Evolutionary conservation across 2,888 invertebrate genomes (phyloP).

Genomic region (Pristionchus fissidentatus): DNA sequence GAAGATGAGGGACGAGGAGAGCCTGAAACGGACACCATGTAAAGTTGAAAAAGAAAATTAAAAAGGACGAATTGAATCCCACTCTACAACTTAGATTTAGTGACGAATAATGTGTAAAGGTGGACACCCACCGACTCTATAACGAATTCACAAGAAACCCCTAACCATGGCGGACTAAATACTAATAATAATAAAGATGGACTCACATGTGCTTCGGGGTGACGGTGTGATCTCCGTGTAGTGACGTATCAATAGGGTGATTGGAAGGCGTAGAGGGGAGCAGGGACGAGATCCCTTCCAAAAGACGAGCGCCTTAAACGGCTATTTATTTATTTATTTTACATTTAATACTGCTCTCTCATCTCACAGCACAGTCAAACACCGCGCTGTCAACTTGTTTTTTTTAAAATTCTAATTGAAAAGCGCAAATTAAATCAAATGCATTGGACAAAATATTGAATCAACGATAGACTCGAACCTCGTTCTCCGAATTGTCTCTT

Average conservation of each 20-base stretch:
- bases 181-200: no score
- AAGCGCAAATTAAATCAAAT: no score
- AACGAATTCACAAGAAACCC: no score
- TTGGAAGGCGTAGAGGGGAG: background rate
- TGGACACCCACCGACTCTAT: no score
- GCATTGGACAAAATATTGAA: no score
- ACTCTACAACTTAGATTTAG: no score
- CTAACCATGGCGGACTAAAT: no score
- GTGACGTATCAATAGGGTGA: constrained; percentile 37
- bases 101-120: no score
- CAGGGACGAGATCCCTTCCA: background rate
- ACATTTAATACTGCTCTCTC: background rate
- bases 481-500: background rate
- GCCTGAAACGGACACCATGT: background rate
- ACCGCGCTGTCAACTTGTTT: no score
- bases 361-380: background rate
- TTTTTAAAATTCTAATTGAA: no score
- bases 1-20: background rate
- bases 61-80: background rate
- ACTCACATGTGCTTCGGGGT: background rate
- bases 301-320: background rate
- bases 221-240: constrained; percentile 6
- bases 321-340: background rate
- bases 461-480: no score
- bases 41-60: background rate